Conservation (phyloP, 2,797 vertebrate genomes). For the Gobionotothen gibberifrons region DNA sequence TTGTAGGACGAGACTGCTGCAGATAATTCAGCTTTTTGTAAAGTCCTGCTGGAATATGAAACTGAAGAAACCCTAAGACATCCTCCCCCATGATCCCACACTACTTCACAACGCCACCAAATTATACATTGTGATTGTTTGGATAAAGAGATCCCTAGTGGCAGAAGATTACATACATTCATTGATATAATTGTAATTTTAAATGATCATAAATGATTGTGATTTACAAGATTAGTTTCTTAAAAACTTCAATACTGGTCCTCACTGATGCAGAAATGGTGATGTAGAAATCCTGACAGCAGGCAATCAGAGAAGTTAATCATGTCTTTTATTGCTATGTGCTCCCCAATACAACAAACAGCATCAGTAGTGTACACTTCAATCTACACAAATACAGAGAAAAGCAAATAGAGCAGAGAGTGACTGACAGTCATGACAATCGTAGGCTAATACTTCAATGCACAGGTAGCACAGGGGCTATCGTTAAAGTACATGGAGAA, state of each 20-base stretch:
- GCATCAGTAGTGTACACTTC: slow-evolving; percentile 94
- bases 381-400: slow-evolving; percentile 81
- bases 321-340: slow-evolving; percentile 90
- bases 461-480: slow-evolving; percentile 54
- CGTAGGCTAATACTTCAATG: slow-evolving; percentile 53
- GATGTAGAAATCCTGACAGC: not conserved
- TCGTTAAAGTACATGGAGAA: slow-evolving; percentile 69
- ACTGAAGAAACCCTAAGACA: no score
- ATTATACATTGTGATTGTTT: no score
- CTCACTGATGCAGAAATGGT: not conserved
- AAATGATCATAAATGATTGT: not conserved
- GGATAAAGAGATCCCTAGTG: no score
- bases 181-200: no score
- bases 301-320: slow-evolving; percentile 56
- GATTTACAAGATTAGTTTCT: not conserved
- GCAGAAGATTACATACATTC: no score
- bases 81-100: no score
- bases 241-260: not conserved
- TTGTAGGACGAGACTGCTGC: no score
- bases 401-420: slow-evolving; percentile 77
- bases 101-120: no score
- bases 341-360: slow-evolving; percentile 93
- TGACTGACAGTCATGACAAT: slow-evolving; percentile 55
- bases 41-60: no score
- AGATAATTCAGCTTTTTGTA: no score